phyloP scores from a whole-genome alignment of 2,797 vertebrate species.

The Spinibarbus caldwelli region DNA sequence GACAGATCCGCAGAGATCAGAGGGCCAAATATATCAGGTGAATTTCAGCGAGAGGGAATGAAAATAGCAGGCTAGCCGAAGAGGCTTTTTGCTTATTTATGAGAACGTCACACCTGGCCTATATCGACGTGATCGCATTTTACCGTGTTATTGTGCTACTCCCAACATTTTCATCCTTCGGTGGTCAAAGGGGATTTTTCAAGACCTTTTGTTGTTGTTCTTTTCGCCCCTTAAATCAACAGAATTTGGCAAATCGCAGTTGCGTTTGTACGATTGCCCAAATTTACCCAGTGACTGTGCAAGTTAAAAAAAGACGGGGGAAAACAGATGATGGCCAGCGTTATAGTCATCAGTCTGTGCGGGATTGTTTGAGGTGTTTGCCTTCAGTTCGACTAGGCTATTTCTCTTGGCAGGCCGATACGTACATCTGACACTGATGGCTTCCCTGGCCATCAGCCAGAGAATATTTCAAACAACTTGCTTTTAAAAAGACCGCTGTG shows the following conservation, averaged over 20 bases:
- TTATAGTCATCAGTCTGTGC: constrained; percentile 14
- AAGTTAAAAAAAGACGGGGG: neutral
- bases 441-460: constrained; percentile 47
- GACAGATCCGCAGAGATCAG: constrained; percentile 39
- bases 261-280: neutral
- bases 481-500: constrained; percentile 43
- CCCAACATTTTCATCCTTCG: neutral
- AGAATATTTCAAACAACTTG: constrained; percentile 49
- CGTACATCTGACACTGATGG: constrained; percentile 52
- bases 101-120: constrained; percentile 38
- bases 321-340: neutral
- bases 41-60: constrained; percentile 38
- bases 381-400: constrained; percentile 35
- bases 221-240: neutral
- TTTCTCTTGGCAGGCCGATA: constrained; percentile 41
- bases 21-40: constrained; percentile 41
- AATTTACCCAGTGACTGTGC: constrained; percentile 19
- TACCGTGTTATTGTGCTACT: neutral
- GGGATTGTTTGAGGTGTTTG: constrained; percentile 46
- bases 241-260: neutral
- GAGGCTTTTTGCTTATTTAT: constrained; percentile 43
- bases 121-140: neutral
- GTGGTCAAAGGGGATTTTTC: constrained; percentile 19
- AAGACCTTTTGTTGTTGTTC: neutral
- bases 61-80: constrained; percentile 26